Percentiles rank a stretch among this genome's conserved stretches.
Evolutionary conservation across 2,888 invertebrate species (phyloP).

Genomic region (Matsumyia berberina): DNA sequence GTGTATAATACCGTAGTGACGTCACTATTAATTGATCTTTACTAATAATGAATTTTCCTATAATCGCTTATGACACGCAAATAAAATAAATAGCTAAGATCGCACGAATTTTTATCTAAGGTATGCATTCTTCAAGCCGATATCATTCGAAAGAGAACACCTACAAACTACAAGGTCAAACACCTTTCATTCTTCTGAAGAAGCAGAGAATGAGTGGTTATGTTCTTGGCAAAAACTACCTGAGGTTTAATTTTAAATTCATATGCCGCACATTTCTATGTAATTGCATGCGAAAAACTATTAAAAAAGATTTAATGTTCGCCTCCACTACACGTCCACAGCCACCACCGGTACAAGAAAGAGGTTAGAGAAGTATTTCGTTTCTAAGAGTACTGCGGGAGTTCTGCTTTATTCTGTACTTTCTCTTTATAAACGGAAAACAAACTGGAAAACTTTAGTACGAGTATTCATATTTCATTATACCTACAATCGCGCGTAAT

Average conservation of each 20-base stretch:
- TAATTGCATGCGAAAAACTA: constrained; percentile 27
- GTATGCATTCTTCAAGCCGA: neutral
- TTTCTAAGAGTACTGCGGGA: neutral
- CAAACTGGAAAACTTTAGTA: neutral
- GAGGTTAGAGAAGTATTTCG: neutral
- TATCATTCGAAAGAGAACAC: constrained; percentile 8
- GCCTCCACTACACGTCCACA: neutral
- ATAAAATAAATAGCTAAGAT: constrained; percentile 36
- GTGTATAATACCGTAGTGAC: neutral
- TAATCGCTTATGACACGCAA: constrained; percentile 23
- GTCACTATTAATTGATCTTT: neutral
- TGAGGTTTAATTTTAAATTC: constrained; percentile 12
- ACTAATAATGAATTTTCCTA: constrained; percentile 41
- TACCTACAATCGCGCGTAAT: neutral
- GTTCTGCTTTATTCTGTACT: too few relatives aligned
- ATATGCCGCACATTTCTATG: constrained; percentile 11
- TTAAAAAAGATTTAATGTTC: constrained; percentile 33
- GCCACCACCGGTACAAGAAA: neutral
- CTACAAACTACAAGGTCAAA: constrained; percentile 61
- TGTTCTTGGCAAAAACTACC: neutral
- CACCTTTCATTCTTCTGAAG: constrained; percentile 32
- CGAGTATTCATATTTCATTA: neutral
- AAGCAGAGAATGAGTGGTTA: constrained; percentile 8
- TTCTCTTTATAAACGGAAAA: neutral
- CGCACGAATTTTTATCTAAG: constrained; percentile 9